Evolutionary conservation across 2,888 invertebrate species (phyloP), one percentile per base, ranked within the genome.

Genomic region (Protula sp.): DNA sequence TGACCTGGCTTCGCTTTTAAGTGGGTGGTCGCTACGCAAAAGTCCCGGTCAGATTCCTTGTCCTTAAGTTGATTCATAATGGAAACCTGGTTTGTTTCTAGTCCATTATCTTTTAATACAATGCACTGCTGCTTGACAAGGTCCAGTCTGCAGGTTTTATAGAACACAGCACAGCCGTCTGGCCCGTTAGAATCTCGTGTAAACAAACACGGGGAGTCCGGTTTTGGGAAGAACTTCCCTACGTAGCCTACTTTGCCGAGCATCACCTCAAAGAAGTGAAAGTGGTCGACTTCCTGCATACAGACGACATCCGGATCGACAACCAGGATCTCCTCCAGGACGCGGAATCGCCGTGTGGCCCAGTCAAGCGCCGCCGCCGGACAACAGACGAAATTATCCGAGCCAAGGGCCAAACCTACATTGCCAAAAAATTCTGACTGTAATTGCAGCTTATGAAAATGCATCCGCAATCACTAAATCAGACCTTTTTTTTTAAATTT

Each of bases 131-230:
- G 53, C 3, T 60, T 29, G 27, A 87, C 70, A 55, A 88, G 77
- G 59, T 87, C 85, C 67, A 88, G 86, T 76, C 86, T 86, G 65
- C 85, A 83, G 54, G 83, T 83, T 64, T 86, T 84, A 76, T 86
- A 89, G 78, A 90, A 89, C 55, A 90, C 83, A 30, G 89, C 89
- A 78, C 89, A 90, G 5, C 90, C 89, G 78, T 90, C 90, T 0
- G 89, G 89, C 0, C 90, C 90, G 71, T 87, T 87, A 73, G 88
- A 88, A 65, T 87, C 86, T 63, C 85, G 83, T 51, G 88, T 85
- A 72, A 89, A 88, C 51, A 89, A 81, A 77, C 89, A 89, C 0
- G 89, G 89, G 0, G 89, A 89, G 72, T 89, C 88, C 0, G 89
- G 89, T 79, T 90, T 90, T 0, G 89, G 87, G 72, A 86, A 86